Evolutionary conservation across 2,888 invertebrate genomes (phyloP), one percentile per base, ranked within the genome.

Genomic region (Andrena marginata): DNA sequence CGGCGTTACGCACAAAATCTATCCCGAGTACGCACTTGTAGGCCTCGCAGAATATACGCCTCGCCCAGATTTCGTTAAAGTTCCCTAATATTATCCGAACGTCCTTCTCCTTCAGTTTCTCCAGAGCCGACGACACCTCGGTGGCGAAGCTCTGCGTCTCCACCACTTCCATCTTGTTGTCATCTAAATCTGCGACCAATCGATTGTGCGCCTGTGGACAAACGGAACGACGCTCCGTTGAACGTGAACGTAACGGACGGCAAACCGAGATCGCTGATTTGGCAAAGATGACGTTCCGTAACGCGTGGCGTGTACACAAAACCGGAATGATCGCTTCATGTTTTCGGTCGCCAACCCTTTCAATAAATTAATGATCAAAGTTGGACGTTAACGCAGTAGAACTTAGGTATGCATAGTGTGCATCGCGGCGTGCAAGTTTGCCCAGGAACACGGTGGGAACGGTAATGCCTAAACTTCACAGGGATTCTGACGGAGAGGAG

Each of bases 31-130:
- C 92, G 89, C 93, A 97, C 96, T 96, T 97, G 93, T 96, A 97
- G 68, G 98, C 98, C 92, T 98, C 97, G 93, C 98, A 98, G 93
- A 98, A 98, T 84, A 98, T 97, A 90, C 96, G 96, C 73, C 98
- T 95, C 0, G 99, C 99, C 97, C 98, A 98, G 69, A 97, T 96
- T 93, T 98, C 98, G 94, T 99, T 98, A 94, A 99, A 99, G 94
- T 99, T 99, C 2, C 99, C 99, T 89, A 99, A 95, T 89, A 99
- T 98, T 77, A 99, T 98, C 78, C 99, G 96, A 2, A 98, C 98
- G 92, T 99, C 99, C 91, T 98, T 98, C 88, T 97, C 97, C 89
- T 97, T 97, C 0, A 98, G 95, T 92, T 98, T 98, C 56, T 96
- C 95, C 63, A 98, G 92, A 0, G 98, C 97, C 8, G 97, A 96